A percentile compares a stretch with the other conserved stretches of the same genome.
Conservation (phyloP, 1,140 invertebrate genomes). For the Hormaphis cornu region DNA sequence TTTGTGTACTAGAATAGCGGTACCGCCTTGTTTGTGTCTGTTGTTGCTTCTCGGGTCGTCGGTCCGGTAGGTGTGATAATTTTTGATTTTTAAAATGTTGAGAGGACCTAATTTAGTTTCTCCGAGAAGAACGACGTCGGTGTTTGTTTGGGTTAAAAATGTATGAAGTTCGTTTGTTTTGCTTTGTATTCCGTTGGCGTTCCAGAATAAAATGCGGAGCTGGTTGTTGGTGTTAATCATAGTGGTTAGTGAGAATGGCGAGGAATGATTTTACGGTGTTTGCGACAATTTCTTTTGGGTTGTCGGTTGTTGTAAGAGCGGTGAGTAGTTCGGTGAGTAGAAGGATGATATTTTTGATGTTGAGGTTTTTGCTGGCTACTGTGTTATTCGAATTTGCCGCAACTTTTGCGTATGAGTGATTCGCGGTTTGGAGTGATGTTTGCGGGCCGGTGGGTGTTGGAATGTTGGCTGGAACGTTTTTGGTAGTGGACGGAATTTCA, state of each 20-base stretch:
- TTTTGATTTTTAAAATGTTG: background rate
- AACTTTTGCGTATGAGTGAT: too few relatives aligned
- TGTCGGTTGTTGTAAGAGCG: background rate
- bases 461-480: too few relatives aligned
- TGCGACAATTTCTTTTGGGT: background rate
- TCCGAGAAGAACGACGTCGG: background rate
- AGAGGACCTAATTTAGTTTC: background rate
- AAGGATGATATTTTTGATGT: too few relatives aligned
- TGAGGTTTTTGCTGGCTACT: too few relatives aligned
- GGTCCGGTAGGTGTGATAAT: background rate
- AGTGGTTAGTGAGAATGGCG: background rate
- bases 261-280: background rate
- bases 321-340: too few relatives aligned
- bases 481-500: too few relatives aligned
- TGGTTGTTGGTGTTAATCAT: background rate
- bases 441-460: too few relatives aligned
- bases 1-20: background rate
- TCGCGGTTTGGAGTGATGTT: too few relatives aligned
- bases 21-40: background rate
- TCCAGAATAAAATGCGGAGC: background rate
- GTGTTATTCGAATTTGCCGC: too few relatives aligned
- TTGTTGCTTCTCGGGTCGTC: background rate
- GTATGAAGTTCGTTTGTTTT: background rate
- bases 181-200: background rate
- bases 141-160: background rate